These are phyloP conservation scores for Drosophila albomicans DNA, from an alignment of 1,140 invertebrate genomes.

Conservation along the genomic window DNA sequence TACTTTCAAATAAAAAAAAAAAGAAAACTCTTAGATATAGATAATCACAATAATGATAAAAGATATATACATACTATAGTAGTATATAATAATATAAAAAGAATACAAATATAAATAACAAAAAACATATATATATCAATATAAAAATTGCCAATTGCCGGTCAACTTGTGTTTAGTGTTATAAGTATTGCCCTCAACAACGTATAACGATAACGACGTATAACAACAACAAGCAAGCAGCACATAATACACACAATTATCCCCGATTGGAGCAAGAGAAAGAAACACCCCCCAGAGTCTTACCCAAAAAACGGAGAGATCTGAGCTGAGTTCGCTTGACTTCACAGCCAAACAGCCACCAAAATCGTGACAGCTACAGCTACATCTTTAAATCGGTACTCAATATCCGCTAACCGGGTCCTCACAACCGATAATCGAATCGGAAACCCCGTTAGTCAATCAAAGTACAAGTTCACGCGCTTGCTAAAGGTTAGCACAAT, in stretches of 20 bases:
- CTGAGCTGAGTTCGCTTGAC: constrained; percentile 51
- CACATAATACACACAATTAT: constrained; percentile 55
- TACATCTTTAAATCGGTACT: constrained; percentile 54
- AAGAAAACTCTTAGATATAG: constrained; percentile 28
- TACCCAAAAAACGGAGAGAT: constrained; percentile 56
- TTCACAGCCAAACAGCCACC: constrained; percentile 31
- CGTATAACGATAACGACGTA: constrained; percentile 39
- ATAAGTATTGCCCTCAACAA: constrained; percentile 43
- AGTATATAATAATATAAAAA: not conserved
- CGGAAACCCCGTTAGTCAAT: constrained; percentile 68
- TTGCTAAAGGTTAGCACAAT: constrained; percentile 81
- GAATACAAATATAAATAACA: constrained; percentile 5
- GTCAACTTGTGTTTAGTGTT: constrained; percentile 61
- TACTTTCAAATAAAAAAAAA: not conserved
- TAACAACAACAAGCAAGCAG: constrained; percentile 35
- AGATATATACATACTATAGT: constrained; percentile 18
- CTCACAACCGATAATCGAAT: constrained; percentile 49
- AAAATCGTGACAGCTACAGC: constrained; percentile 36
- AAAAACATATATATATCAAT: constrained; percentile 13
- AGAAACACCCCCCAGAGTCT: constrained; percentile 31
- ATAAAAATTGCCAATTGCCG: constrained; percentile 50
- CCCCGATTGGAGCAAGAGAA: constrained; percentile 56
- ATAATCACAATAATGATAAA: constrained; percentile 24
- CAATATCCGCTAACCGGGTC: constrained; percentile 31
- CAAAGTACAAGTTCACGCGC: constrained; percentile 75